Base-by-base conservation (phyloP, 2,113 vertebrate species). In the Daboia siamensis region DNA sequence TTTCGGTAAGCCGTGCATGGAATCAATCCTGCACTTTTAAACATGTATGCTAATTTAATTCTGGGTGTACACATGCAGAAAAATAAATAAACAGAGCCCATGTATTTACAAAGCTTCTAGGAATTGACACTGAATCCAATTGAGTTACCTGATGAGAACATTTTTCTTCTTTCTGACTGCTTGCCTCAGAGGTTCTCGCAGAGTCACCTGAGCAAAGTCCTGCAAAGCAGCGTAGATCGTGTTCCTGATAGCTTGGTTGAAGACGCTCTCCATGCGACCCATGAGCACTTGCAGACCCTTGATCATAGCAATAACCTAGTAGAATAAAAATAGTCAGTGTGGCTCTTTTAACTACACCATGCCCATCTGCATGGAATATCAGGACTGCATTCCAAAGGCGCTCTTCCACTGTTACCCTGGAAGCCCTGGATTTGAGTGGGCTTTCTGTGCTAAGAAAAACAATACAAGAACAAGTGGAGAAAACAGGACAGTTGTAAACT, bases 81-180 rank as follows among this genome's bases (percentile, higher is more conserved):
- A 54, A 33, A 39, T 29, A 26, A n/a, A 4, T 20, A 55, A 88
- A 55, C 23, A n/a, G 33, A 33, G 52, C 39, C 17, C 20, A n/a
- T 33, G 15, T 21, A 39, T n/a, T 52, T 15, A 86, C 84, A 86
- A 51, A 26, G 29, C 48, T 17, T 87, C 29, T 51, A 87, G 86
- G 26, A 57, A 88, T 33, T 0, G 51, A 54, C 1, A 20, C 86
- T n/a, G 86, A 55, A 33, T 33, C 26, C 9, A 10, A 13, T 80
- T 80, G 4, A 44, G 20, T 44, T 80, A 80, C 99, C 99, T 99
- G 93, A 99, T 99, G 29, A 99, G 98, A 29, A 99, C 99, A 0
- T 99, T 99, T 97, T 99, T 99, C 97, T 99, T 99, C 97, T 99
- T 99, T 95, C 99, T 98, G 11, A 99, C 99, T 0, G 99, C 99